A percentile compares a stretch with the other conserved stretches of the same genome.
Evolutionary conservation across 2,888 invertebrate genomes (phyloP).

Genomic region (Tenthredo mesomela): DNA sequence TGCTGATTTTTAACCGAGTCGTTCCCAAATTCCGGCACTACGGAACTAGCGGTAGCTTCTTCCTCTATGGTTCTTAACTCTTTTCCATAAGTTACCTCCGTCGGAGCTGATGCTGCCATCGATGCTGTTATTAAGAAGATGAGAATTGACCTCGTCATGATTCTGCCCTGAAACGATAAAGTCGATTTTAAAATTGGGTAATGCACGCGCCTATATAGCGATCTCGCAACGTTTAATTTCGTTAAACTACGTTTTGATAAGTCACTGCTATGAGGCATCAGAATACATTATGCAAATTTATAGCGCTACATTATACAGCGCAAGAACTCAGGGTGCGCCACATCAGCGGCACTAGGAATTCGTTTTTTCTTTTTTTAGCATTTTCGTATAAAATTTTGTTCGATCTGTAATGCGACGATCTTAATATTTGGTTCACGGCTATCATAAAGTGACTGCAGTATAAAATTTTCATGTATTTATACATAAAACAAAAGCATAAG

Average conservation of each 20-base stretch:
- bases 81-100: conserved; percentile 47
- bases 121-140: conserved; percentile 16
- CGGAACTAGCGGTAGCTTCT: conserved; percentile 21
- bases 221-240: not conserved
- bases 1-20: conserved; percentile 49
- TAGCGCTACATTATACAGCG: not conserved
- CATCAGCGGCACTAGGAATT: not conserved
- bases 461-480: not conserved
- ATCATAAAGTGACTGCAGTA: not conserved
- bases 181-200: conserved; percentile 38
- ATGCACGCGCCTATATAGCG: not conserved
- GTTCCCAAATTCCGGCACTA: conserved; percentile 40
- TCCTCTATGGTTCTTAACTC: not conserved
- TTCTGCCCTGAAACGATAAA: conserved; percentile 57
- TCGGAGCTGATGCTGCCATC: not conserved
- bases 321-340: not conserved
- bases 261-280: not conserved
- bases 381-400: not conserved
- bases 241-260: not conserved
- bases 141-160: conserved; percentile 53
- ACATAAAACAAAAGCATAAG: conserved; percentile 57
- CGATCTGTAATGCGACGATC: not conserved
- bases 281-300: not conserved
- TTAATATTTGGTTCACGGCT: not conserved
- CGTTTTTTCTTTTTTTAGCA: not conserved